These are phyloP conservation scores for Acrobasis consociella DNA, from an alignment of 2,888 invertebrate genomes.

Conservation along the genomic window DNA sequence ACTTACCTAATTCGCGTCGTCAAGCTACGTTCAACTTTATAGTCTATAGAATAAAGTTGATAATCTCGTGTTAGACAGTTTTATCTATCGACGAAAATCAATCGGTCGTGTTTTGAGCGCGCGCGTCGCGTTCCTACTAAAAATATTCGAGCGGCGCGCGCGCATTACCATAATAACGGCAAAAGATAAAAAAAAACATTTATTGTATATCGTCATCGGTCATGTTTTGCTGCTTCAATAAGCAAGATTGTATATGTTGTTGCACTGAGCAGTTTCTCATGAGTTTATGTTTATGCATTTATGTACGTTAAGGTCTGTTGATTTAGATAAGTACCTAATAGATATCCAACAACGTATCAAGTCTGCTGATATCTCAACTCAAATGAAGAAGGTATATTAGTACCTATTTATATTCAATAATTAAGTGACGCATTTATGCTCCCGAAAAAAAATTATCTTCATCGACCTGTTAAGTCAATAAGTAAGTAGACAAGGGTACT, in stretches of 20 bases:
- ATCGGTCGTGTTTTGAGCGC: slow-evolving; percentile 39
- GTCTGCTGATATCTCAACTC: too few species aligned
- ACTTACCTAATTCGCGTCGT: neutral
- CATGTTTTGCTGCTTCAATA: slow-evolving; percentile 21
- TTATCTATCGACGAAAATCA: slow-evolving; percentile 1
- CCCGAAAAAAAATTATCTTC: too few species aligned
- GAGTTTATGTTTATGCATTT: too few species aligned
- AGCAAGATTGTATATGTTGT: neutral
- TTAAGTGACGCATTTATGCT: too few species aligned
- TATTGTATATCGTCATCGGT: slow-evolving; percentile 39
- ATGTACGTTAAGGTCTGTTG: too few species aligned
- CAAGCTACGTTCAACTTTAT: neutral
- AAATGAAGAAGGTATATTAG: too few species aligned
- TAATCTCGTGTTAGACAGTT: neutral
- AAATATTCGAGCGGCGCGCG: slow-evolving; percentile 25
- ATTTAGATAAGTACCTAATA: too few species aligned
- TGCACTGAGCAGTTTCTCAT: too few species aligned
- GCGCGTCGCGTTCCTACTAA: slow-evolving; percentile 36
- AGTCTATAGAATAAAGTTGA: neutral
- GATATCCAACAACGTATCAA: too few species aligned
- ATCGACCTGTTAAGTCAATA: too few species aligned
- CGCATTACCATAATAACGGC: slow-evolving; percentile 62
- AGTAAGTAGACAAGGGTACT: too few species aligned
- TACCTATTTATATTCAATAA: too few species aligned
- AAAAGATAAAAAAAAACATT: slow-evolving; percentile 68